Percentiles rank a stretch among this genome's conserved stretches.
phyloP scores from a whole-genome alignment of 2,797 vertebrate genomes.

The Halcyon smyrnensis region DNA sequence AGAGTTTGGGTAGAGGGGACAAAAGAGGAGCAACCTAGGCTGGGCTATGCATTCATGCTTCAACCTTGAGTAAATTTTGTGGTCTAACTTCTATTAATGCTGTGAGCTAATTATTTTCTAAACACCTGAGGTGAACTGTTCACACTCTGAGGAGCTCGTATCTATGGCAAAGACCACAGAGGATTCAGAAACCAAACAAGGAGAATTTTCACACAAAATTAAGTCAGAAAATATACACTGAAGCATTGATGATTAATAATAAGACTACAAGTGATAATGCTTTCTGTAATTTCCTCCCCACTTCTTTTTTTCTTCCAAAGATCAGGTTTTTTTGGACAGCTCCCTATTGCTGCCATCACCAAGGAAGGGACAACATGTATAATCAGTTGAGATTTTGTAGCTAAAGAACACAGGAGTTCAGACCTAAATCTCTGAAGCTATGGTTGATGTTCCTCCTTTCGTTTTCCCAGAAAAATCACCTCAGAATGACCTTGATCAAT shows the following conservation, averaged over 20 bases:
- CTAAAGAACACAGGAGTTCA: not conserved
- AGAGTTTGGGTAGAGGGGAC: not conserved
- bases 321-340: not conserved
- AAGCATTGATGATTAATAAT: not conserved
- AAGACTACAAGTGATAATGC: not conserved
- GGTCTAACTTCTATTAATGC: not conserved
- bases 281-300: not conserved
- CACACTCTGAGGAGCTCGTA: not conserved
- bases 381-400: not conserved
- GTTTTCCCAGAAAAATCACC: not conserved
- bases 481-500: not conserved
- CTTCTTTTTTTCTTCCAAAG: too few relatives aligned
- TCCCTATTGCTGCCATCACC: not conserved
- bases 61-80: not conserved
- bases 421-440: not conserved
- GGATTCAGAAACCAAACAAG: not conserved
- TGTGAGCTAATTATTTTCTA: not conserved
- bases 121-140: not conserved
- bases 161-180: not conserved
- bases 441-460: not conserved
- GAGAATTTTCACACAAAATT: not conserved
- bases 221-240: not conserved
- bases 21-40: not conserved
- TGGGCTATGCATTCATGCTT: not conserved
- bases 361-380: not conserved